Conservation (phyloP, 2,797 vertebrate species). For the Florisuga fusca region DNA sequence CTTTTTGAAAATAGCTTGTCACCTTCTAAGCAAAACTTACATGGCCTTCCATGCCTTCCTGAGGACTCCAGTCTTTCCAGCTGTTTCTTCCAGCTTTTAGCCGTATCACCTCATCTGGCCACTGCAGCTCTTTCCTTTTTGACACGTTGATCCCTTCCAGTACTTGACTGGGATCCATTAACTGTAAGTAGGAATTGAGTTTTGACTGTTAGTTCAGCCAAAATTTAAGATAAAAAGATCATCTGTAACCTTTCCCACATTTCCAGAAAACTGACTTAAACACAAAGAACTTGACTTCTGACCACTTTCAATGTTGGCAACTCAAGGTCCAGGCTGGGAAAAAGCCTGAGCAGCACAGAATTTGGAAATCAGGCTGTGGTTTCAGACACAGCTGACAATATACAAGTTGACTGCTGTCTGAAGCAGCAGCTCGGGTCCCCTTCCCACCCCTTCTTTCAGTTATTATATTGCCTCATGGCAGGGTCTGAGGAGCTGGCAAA, state of each 20-base stretch:
- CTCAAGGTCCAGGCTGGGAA: background rate
- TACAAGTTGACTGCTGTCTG: background rate
- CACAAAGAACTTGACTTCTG: background rate
- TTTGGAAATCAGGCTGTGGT: background rate
- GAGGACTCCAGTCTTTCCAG: slow-evolving; percentile 99
- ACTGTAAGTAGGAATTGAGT: slow-evolving; percentile 60
- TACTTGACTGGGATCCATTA: slow-evolving; percentile 91
- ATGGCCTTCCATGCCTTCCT: slow-evolving; percentile 99
- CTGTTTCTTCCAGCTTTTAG: slow-evolving; percentile 94
- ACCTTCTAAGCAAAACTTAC: slow-evolving; percentile 82
- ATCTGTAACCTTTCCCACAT: background rate
- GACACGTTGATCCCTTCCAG: slow-evolving; percentile 96
- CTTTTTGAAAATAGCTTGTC: background rate
- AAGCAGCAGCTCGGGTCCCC: background rate
- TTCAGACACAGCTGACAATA: background rate
- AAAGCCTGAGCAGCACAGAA: background rate
- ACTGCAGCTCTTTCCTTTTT: slow-evolving; percentile 96
- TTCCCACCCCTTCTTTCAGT: background rate
- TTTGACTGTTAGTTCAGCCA: slow-evolving; percentile 60
- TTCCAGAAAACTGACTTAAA: background rate
- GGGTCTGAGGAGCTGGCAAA: background rate
- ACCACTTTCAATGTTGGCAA: background rate
- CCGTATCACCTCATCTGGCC: slow-evolving; percentile 94
- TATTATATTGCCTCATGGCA: background rate
- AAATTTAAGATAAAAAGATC: slow-evolving; percentile 21